phyloP scores from a whole-genome alignment of 2,113 vertebrate genomes.

The Sturnira hondurensis region DNA sequence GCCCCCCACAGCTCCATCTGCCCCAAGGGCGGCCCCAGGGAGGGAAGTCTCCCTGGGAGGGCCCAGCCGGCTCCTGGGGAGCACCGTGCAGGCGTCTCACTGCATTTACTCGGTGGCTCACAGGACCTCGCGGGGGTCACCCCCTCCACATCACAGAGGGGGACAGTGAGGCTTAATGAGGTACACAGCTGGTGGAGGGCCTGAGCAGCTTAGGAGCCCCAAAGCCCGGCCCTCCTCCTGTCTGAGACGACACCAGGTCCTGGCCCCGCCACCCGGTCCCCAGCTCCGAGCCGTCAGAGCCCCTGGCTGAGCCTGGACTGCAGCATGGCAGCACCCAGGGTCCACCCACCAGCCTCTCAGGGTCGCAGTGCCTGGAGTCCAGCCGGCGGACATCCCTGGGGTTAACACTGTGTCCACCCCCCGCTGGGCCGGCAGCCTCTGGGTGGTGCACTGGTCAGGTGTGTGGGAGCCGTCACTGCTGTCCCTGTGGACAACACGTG shows the following conservation, averaged over 20 bases:
- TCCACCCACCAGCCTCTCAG: background rate
- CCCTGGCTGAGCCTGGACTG: background rate
- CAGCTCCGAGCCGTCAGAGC: background rate
- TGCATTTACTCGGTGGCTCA: background rate
- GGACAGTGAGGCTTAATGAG: rapidly evolving
- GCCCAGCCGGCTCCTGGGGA: background rate
- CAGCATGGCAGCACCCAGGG: rapidly evolving
- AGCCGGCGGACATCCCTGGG: rapidly evolving
- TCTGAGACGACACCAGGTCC: background rate
- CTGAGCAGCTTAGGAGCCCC: rapidly evolving
- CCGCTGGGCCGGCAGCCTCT: rapidly evolving
- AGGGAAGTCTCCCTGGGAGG: background rate
- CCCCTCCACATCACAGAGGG: background rate
- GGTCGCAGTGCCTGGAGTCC: rapidly evolving
- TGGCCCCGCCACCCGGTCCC: background rate
- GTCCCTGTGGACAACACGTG: background rate
- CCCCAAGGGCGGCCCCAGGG: rapidly evolving
- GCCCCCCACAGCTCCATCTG: rapidly evolving
- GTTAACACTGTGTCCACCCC: background rate
- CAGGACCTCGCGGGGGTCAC: too few relatives aligned
- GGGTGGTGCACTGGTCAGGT: rapidly evolving
- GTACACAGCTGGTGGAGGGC: background rate
- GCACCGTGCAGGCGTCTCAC: rapidly evolving
- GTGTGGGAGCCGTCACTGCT: rapidly evolving
- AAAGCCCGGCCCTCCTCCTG: too few relatives aligned